phyloP scores from a whole-genome alignment of 2,113 vertebrate species.

The Lucifuga dentata region DNA sequence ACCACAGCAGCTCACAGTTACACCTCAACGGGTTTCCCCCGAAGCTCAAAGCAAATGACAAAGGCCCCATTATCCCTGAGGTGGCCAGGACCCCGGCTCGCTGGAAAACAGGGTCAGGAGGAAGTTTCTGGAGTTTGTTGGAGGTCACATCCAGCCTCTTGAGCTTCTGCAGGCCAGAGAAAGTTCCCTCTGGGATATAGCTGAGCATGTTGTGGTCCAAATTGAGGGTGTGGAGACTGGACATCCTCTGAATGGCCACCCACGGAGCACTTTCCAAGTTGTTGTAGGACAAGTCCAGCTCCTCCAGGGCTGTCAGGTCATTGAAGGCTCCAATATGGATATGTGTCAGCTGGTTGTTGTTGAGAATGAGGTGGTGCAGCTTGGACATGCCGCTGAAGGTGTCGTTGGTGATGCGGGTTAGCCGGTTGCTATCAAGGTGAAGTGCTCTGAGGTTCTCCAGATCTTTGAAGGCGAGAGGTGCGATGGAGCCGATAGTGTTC shows the following conservation, averaged over 20 bases:
- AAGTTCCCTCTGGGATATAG: slow-evolving; percentile 96
- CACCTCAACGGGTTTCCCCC: slow-evolving; percentile 97
- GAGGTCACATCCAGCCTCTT: slow-evolving; percentile 97
- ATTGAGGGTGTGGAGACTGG: slow-evolving; percentile 94
- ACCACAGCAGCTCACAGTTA: slow-evolving; percentile 98
- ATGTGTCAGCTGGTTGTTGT: slow-evolving; percentile 97
- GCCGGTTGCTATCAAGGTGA: slow-evolving; percentile 97
- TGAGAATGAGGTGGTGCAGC: slow-evolving; percentile 97
- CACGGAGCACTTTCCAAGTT: slow-evolving; percentile 96
- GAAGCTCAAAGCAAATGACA: slow-evolving; percentile 93
- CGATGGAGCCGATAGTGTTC: slow-evolving; percentile 96
- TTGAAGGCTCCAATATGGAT: slow-evolving; percentile 96
- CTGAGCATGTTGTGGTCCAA: slow-evolving; percentile 99
- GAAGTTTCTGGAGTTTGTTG: slow-evolving; percentile 98
- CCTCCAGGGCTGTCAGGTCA: slow-evolving; percentile 95
- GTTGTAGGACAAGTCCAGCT: slow-evolving; percentile 97
- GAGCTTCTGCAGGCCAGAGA: slow-evolving; percentile 98
- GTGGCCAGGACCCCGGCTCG: slow-evolving; percentile 94
- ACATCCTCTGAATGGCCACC: slow-evolving; percentile 98
- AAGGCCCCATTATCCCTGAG: slow-evolving; percentile 92
- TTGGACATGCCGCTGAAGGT: slow-evolving; percentile 98
- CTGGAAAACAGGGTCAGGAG: slow-evolving; percentile 96
- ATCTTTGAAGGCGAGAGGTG: slow-evolving; percentile 94
- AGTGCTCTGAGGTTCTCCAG: slow-evolving; percentile 95
- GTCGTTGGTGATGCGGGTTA: slow-evolving; percentile 95